Evolutionary conservation across 1,140 invertebrate species (phyloP), one percentile per base, ranked within the genome.

Genomic region (Eulimnadia texana): DNA sequence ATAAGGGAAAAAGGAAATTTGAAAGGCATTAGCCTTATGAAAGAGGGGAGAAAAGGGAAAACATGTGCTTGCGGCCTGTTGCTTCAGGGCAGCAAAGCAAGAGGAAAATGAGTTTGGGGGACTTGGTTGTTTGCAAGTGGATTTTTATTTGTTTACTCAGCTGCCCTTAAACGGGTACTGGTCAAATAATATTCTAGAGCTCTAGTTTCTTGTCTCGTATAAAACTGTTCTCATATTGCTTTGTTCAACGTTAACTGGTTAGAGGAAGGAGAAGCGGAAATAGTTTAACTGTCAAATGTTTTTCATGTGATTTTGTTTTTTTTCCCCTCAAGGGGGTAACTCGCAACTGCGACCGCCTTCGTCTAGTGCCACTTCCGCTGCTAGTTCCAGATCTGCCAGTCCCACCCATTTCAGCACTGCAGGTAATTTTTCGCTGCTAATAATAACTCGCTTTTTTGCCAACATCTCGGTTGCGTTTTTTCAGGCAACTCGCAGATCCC

Each of bases 371-470:
- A 57, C 55, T 29, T 57, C 55, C 33, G 55, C 55, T 57, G 55
- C 55, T 27, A 57, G 55, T 42, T 57, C 55, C 22, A 27, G 55
- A 25, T 57, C 55, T 29, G 55, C 55, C 33, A 57, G 55, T 25
- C 55, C 55, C 55, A 57, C 27, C 55, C 55, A 29, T 33, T 57
- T 23, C 55, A 57, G 24, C 19, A 33, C 55, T 19, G 25, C 20
- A 29, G 22, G 29, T 9, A 3, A 23, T 54, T 54, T 54, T 25
- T 54, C 16, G 16, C n/a, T 19, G n/a, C 6, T 42, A 42, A 42
- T 42, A 42, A 42, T 42, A 42, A 16, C 33, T 42, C 20, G 25
- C 6, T 55, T 55, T 55, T 11, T 55, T 55, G 53, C 1, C 1
- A n/a, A 16, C 11, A 33, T 25, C 52, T 25, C 28, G 52, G 52